Percentiles rank a stretch among this genome's conserved stretches.
phyloP scores from a whole-genome alignment of 2,113 vertebrate species.

The Gymnobelideus leadbeateri region DNA sequence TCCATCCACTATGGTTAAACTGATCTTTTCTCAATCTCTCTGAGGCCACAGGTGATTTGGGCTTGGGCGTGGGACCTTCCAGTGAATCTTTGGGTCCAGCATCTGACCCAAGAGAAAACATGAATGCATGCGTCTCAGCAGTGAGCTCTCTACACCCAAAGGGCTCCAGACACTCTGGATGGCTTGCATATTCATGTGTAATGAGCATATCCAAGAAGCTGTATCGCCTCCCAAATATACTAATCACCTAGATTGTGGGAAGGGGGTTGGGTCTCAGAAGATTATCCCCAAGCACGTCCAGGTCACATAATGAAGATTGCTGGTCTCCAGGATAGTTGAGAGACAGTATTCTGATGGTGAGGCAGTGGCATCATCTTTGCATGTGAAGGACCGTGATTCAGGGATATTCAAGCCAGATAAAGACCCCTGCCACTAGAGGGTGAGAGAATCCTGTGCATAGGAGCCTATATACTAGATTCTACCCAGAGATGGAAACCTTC shows the following conservation, averaged over 20 bases:
- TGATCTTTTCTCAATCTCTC: constrained; percentile 24
- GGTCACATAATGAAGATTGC: background rate
- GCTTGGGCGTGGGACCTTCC: background rate
- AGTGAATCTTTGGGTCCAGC: background rate
- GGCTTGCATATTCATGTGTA: background rate
- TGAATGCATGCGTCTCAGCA: background rate
- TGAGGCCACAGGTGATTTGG: constrained; percentile 10
- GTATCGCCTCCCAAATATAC: background rate
- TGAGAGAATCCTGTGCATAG: constrained; percentile 63
- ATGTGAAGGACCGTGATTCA: background rate
- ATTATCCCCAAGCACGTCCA: background rate
- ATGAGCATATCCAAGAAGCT: constrained; percentile 8
- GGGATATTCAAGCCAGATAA: constrained; percentile 18
- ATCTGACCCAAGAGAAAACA: constrained; percentile 14
- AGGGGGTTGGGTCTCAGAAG: background rate
- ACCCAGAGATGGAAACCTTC: constrained; percentile 34
- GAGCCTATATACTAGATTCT: background rate
- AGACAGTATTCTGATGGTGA: constrained; percentile 3
- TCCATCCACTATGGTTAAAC: background rate
- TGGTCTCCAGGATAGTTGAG: background rate
- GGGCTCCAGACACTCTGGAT: background rate
- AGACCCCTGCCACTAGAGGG: constrained; percentile 74
- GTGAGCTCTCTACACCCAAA: constrained; percentile 17
- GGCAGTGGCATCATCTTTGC: background rate
- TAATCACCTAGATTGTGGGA: background rate